Evolutionary conservation across 2,888 invertebrate genomes (phyloP).

Genomic region (Thymelicus sylvestris): DNA sequence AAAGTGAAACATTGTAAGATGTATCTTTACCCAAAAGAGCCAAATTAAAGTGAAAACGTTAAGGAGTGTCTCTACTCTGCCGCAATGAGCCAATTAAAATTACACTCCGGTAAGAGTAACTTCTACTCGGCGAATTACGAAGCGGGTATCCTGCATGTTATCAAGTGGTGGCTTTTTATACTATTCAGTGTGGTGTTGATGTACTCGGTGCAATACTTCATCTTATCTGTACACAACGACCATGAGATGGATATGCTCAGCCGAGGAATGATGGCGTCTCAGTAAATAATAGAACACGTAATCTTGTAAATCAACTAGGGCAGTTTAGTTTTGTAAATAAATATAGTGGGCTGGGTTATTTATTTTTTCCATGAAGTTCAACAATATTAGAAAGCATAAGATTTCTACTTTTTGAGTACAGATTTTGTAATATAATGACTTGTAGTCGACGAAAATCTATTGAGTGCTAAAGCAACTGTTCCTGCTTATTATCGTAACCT

Average conservation of each 20-base stretch:
- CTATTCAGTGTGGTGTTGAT: conserved; percentile 59
- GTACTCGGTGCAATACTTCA: conserved; percentile 57
- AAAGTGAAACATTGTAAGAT: no score
- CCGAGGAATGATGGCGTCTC: conserved; percentile 55
- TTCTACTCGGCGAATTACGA: conserved; percentile 54
- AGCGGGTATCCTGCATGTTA: conserved; percentile 53
- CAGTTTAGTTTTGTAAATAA: background rate
- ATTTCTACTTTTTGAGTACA: no score
- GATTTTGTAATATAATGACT: no score
- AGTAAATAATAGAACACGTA: conserved; percentile 1
- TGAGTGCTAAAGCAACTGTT: no score
- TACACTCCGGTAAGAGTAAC: conserved; percentile 53
- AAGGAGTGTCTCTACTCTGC: no score
- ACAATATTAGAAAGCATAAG: no score
- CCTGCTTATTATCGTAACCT: no score
- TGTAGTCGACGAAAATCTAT: no score
- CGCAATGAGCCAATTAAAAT: conserved; percentile 45
- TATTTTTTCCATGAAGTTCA: no score
- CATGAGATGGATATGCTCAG: conserved; percentile 61
- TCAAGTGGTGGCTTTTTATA: conserved; percentile 54
- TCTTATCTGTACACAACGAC: conserved; percentile 52
- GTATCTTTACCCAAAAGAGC: no score
- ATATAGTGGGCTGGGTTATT: no score
- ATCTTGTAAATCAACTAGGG: background rate
- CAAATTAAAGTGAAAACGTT: no score